Evolutionary conservation across 2,797 vertebrate species (phyloP).

Genomic region (Melanogrammus aeglefinus): DNA sequence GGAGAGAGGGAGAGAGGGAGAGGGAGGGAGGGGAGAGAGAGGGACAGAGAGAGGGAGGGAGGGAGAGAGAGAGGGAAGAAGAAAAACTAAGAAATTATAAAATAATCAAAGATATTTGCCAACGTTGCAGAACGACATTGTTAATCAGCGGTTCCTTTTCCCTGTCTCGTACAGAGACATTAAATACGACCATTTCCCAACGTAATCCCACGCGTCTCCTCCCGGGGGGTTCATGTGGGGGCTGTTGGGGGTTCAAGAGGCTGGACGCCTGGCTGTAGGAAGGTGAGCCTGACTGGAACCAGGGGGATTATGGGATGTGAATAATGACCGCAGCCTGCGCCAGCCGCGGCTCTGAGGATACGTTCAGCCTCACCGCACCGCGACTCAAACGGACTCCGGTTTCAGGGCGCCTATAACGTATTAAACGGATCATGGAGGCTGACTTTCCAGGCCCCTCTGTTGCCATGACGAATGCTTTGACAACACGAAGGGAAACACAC

Average conservation of each 20-base stretch:
- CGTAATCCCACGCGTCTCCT: not conserved
- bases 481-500: constrained; percentile 48
- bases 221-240: not conserved
- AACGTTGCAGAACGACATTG: not conserved
- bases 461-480: constrained; percentile 57
- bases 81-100: not conserved
- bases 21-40: too few species aligned
- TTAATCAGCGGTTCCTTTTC: not conserved
- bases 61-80: too few species aligned
- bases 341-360: constrained; percentile 56
- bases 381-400: constrained; percentile 61
- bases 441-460: constrained; percentile 44
- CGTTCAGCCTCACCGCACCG: constrained; percentile 63
- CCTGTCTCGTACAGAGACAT: not conserved
- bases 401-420: constrained; percentile 50
- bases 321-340: constrained; percentile 49
- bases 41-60: too few species aligned
- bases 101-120: not conserved
- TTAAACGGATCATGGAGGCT: constrained; percentile 62
- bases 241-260: not conserved
- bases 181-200: too few species aligned
- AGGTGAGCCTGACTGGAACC: not conserved
- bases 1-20: too few species aligned
- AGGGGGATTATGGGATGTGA: constrained; percentile 61
- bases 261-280: not conserved